Evolutionary conservation across 1,140 invertebrate genomes (phyloP), one percentile per base, ranked within the genome.

Genomic region (Hycleus cichorii): DNA sequence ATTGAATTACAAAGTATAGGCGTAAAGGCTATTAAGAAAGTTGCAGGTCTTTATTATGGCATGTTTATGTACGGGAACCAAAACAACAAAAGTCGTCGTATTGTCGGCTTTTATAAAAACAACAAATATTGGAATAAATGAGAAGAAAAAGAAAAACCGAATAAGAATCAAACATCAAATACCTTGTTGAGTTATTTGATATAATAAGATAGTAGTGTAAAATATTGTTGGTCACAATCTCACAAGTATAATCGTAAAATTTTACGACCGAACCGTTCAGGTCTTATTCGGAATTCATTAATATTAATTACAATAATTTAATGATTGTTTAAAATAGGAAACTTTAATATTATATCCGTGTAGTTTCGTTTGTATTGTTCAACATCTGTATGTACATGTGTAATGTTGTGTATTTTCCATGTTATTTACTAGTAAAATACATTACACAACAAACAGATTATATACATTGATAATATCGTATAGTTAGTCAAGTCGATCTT

Each of bases 151-250:
- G 27, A 47, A 24, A 25, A 47, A 47, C 46, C 10, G 26, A 27
- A 38, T 9, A 7, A 48, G 24, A 47, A 48, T 26, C 27, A 48
- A 27, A 26, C n/a, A 38, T 32, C 18, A 8, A 38, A 47, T 27
- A 18, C 46, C 24, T 26, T 26, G 27, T 32, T 32, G 32, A 32
- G 32, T 5, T 32, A 40, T 32, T 32, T 32, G 18, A 18, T 32
- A 32, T 32, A 32, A 58, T 58, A 58, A 58, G 57, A 58, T 58
- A 58, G 47, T 50, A 47, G 57, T 51, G 44, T 58, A 58, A 58
- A 58, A 58, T 58, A 58, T 58, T 58, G 51, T 25, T 42, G 57
- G 42, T 46, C 49, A 11, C n/a, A 39, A 44, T 4, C 7, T 46
- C 49, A 11, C n/a, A 39, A 44, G 32, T 32, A 32, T 32, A 32